Percentiles rank a stretch among this genome's conserved stretches.
Conservation (phyloP, 2,888 invertebrate species). For the Lampropteryx suffumata region DNA sequence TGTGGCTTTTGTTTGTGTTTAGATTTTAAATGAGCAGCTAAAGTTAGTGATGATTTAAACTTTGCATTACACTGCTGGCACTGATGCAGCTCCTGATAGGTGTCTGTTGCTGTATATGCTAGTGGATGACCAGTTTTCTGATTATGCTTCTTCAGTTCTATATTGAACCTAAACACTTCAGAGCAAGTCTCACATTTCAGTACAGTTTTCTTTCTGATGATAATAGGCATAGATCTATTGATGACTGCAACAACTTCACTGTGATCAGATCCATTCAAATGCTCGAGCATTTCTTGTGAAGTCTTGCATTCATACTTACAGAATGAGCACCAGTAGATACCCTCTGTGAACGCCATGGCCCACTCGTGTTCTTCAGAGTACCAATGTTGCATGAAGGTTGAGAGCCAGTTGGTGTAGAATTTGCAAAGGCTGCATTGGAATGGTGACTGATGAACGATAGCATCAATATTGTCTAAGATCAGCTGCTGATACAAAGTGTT, state of each 20-base stretch:
- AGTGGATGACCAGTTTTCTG: constrained; percentile 74
- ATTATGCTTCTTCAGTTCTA: constrained; percentile 86
- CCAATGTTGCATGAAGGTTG: constrained; percentile 89
- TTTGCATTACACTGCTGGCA: constrained; percentile 84
- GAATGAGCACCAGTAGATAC: constrained; percentile 87
- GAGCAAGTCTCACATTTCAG: constrained; percentile 86
- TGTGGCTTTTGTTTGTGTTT: constrained; percentile 84
- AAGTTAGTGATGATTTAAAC: constrained; percentile 84
- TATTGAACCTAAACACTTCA: constrained; percentile 88
- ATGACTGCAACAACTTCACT: constrained; percentile 88
- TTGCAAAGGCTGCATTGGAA: constrained; percentile 93
- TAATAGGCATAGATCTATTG: constrained; percentile 91
- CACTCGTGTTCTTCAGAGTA: constrained; percentile 84
- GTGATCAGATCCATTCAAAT: constrained; percentile 86
- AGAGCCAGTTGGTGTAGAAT: constrained; percentile 91
- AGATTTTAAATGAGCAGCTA: constrained; percentile 86
- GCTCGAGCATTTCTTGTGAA: constrained; percentile 86
- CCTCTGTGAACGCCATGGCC: constrained; percentile 75
- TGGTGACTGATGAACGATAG: constrained; percentile 90
- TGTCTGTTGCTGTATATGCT: constrained; percentile 82
- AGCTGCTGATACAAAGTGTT: constrained; percentile 83
- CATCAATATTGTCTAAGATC: constrained; percentile 89
- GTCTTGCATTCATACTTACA: constrained; percentile 87
- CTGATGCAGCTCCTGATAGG: constrained; percentile 84
- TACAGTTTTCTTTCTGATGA: constrained; percentile 86